These are phyloP conservation scores for Phataginus tricuspis DNA, from an alignment of 2,797 vertebrate genomes.

Conservation along the genomic window DNA sequence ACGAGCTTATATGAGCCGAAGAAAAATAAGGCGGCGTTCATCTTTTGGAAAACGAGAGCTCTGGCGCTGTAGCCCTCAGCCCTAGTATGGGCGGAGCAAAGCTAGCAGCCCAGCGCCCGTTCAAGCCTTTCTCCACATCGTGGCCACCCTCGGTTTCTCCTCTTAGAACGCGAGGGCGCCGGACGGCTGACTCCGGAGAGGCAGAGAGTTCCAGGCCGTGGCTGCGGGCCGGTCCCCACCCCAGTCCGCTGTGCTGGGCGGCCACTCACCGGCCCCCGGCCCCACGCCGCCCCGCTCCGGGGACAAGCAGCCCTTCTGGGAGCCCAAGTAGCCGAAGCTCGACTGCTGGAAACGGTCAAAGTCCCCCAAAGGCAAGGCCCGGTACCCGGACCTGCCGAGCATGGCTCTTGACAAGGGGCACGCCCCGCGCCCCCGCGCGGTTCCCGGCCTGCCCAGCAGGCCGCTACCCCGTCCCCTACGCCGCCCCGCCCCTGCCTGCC, in stretches of 20 bases:
- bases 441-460: rapidly evolving
- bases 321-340: conserved; percentile 86
- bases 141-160: neutral
- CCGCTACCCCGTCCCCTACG: too few relatives aligned
- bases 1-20: neutral
- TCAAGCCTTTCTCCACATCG: neutral
- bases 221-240: neutral
- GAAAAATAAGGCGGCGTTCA: neutral
- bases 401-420: conserved; percentile 72
- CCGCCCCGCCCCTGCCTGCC: neutral
- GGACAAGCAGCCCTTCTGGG: conserved; percentile 75
- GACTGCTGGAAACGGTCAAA: conserved; percentile 80
- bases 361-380: conserved; percentile 87
- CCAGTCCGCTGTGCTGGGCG: neutral
- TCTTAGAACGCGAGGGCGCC: neutral
- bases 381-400: conserved; percentile 86
- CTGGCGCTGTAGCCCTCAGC: neutral
- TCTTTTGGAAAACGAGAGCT: neutral
- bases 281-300: conserved; percentile 61
- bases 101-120: neutral
- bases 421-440: neutral
- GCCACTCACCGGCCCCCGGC: conserved; percentile 77
- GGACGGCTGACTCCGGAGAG: neutral
- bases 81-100: neutral
- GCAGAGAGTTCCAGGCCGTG: neutral